Percentiles rank a stretch among this genome's conserved stretches.
phyloP scores from a whole-genome alignment of 2,888 invertebrate species.

The Drosophila hamatofila region DNA sequence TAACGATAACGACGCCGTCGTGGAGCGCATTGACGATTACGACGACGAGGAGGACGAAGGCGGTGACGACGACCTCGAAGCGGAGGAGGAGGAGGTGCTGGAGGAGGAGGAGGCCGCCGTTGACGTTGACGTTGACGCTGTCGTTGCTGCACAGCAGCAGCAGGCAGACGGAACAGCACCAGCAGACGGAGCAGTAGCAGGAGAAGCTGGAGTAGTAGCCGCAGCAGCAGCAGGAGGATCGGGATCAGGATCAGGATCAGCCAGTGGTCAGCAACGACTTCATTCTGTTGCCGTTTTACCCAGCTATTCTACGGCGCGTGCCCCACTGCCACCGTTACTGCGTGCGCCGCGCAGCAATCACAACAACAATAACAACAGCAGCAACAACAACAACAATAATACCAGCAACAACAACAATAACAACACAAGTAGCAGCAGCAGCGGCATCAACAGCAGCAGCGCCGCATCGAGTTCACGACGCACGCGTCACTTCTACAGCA shows the following conservation, averaged over 20 bases:
- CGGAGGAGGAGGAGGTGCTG: slow-evolving; percentile 28
- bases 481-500: slow-evolving; percentile 67
- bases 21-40: slow-evolving; percentile 77
- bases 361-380: slow-evolving; percentile 25
- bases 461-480: slow-evolving; percentile 51
- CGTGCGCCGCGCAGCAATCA: slow-evolving; percentile 53
- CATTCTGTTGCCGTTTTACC: slow-evolving; percentile 72
- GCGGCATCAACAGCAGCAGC: slow-evolving; percentile 24
- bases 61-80: slow-evolving; percentile 55
- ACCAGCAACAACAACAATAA: slow-evolving; percentile 38
- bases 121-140: slow-evolving; percentile 13
- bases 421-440: slow-evolving; percentile 41
- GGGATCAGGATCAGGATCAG: slow-evolving; percentile 8
- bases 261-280: slow-evolving; percentile 44
- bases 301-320: slow-evolving; percentile 55
- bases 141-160: slow-evolving; percentile 2
- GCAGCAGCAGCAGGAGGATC: slow-evolving; percentile 6
- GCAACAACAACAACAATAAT: slow-evolving; percentile 32
- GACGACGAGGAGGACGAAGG: slow-evolving; percentile 68
- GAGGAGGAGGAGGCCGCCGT: slow-evolving; percentile 35
- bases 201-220: neutral
- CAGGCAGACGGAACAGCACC: slow-evolving; percentile 4
- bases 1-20: slow-evolving; percentile 65
- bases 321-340: slow-evolving; percentile 61
- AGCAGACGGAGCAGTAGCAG: slow-evolving; percentile 12